Evolutionary conservation across 1,140 invertebrate genomes (phyloP).

Genomic region (Plectrocnemia conspersa): DNA sequence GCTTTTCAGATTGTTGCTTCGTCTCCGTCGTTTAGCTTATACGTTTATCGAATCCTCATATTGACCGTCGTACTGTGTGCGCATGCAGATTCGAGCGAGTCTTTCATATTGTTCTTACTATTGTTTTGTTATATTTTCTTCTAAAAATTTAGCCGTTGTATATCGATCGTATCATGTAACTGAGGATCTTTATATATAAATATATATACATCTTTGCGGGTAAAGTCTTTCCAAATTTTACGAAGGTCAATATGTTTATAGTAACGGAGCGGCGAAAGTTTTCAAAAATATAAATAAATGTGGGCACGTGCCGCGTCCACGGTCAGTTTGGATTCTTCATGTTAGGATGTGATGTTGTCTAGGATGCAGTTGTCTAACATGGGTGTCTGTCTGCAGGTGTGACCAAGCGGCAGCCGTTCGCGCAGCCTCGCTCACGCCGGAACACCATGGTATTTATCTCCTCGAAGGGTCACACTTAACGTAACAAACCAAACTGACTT

Average conservation of each 20-base stretch:
- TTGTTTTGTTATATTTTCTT: constrained; percentile 12
- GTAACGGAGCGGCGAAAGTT: constrained; percentile 7
- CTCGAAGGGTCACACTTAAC: constrained; percentile 57
- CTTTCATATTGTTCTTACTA: constrained; percentile 6
- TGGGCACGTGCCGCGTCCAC: constrained; percentile 18
- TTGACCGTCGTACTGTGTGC: constrained; percentile 10
- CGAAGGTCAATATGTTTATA: background rate
- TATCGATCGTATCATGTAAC: too few relatives aligned
- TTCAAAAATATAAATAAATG: background rate
- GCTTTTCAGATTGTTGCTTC: constrained; percentile 25
- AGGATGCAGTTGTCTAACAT: constrained; percentile 52
- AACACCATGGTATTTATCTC: constrained; percentile 61
- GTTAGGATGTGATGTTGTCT: constrained; percentile 36
- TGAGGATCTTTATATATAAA: too few relatives aligned
- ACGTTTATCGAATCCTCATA: constrained; percentile 6
- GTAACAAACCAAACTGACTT: constrained; percentile 52
- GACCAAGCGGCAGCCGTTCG: constrained; percentile 47
- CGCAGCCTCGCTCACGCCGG: constrained; percentile 48
- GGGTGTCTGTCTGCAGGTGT: constrained; percentile 55
- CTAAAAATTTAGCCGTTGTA: background rate
- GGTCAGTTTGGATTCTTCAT: constrained; percentile 32
- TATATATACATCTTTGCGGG: too few relatives aligned
- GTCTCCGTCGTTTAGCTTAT: constrained; percentile 2
- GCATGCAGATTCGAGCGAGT: background rate
- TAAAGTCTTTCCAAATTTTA: too few relatives aligned